phyloP scores from a whole-genome alignment of 2,888 invertebrate genomes.

The Lordiphosa fenestrarum region DNA sequence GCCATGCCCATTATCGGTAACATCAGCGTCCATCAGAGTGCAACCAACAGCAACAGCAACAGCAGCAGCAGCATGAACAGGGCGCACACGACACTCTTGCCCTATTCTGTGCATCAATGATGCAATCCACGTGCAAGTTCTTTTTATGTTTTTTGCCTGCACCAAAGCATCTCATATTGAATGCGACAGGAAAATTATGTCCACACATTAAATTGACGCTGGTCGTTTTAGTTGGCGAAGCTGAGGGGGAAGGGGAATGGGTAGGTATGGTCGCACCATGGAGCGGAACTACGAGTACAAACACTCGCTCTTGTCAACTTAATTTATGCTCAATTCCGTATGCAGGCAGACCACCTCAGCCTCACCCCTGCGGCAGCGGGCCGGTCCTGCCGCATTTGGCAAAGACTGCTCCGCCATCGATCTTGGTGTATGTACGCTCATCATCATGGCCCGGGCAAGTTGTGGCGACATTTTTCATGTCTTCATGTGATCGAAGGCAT shows the following conservation, averaged over 20 bases:
- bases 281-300: slow-evolving; percentile 42
- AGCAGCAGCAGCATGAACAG: slow-evolving; percentile 2
- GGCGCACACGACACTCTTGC: slow-evolving; percentile 21
- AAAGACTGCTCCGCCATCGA: slow-evolving; percentile 50
- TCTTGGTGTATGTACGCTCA: slow-evolving; percentile 44
- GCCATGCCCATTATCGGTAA: slow-evolving; percentile 67
- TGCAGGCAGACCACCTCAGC: slow-evolving; percentile 21
- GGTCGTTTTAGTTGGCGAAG: slow-evolving; percentile 25
- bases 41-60: slow-evolving; percentile 12
- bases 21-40: slow-evolving; percentile 39
- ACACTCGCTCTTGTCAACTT: slow-evolving; percentile 66
- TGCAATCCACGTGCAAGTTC: slow-evolving; percentile 68
- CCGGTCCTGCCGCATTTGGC: slow-evolving; percentile 54
- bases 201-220: slow-evolving; percentile 71
- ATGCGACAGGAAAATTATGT: slow-evolving; percentile 76
- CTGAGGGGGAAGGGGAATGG: neutral
- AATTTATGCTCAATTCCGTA: slow-evolving; percentile 71
- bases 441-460: slow-evolving; percentile 66
- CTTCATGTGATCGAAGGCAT: slow-evolving; percentile 75
- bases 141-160: slow-evolving; percentile 47
- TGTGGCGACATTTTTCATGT: slow-evolving; percentile 75
- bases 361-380: neutral
- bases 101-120: slow-evolving; percentile 46
- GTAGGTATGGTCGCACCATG: slow-evolving; percentile 16
- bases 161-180: slow-evolving; percentile 50